Base-by-base conservation (phyloP, 1,140 invertebrate species). In the Drosophila azteca region DNA sequence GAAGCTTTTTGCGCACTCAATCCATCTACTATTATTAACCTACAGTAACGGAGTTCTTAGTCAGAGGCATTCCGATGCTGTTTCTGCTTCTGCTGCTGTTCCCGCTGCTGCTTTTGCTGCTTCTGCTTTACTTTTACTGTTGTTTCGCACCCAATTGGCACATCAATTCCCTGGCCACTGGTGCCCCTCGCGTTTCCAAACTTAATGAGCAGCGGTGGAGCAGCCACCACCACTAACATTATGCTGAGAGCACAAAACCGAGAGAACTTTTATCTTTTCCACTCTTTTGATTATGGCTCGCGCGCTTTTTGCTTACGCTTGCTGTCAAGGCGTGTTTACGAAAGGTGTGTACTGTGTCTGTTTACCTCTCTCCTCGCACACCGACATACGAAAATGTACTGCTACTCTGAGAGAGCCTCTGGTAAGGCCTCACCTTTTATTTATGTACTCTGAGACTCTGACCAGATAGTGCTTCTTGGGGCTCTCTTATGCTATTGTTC, bases 111-210 rank as follows among this genome's bases (percentile, higher is more conserved):
- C 26, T 22, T 22, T 26, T 51, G 67, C 17, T 20, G 35, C 66
- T 68, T 57, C 26, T 68, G 49, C 45, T 59, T 62, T 35, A 55
- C 3, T 41, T 41, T 13, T 11, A 58, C 22, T 63, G 64, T 52
- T 48, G 26, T 61, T 74, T 72, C 50, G 43, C 57, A 67, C 77
- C 43, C 61, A 81, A 87, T 75, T 87, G 81, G 77, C 77, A 74
- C 78, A 81, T 81, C 69, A 64, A 85, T 68, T 61, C 61, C 55
- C 65, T 60, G 67, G 60, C 55, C 50, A 35, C 45, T 43, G 48
- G 45, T 62, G 55, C 53, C 46, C 35, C 50, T 50, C 75, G 39
- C 46, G 54, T 48, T 49, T 57, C 45, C 58, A 52, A 74, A 78
- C 55, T 69, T 51, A 68, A 29, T 48, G 55, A 11, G 26, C 26